These are phyloP conservation scores for Phymatocera aterrima DNA, from an alignment of 2,888 invertebrate species.

Conservation along the genomic window DNA sequence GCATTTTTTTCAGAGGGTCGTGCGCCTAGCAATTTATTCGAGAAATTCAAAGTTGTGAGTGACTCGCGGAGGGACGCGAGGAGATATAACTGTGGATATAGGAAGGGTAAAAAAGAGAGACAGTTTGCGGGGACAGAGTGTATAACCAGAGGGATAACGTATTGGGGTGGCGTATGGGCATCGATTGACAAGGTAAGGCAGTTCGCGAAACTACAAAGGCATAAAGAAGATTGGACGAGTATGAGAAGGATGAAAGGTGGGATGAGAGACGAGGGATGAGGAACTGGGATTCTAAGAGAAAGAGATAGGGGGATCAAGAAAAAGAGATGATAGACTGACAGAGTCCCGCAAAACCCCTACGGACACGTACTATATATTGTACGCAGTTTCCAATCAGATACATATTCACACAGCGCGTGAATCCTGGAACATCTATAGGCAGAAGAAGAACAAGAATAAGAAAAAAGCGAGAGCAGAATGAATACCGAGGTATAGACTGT, in stretches of 20 bases:
- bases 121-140: conserved; percentile 39
- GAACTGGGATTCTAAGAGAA: too few species aligned
- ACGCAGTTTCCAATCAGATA: neutral
- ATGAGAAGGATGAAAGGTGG: conserved; percentile 10
- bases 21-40: conserved; percentile 19
- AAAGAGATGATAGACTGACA: neutral
- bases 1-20: neutral
- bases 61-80: neutral
- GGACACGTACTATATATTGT: neutral
- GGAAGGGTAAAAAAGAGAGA: conserved; percentile 39
- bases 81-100: conserved; percentile 13
- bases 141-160: conserved; percentile 59
- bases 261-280: neutral
- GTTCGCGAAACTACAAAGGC: conserved; percentile 64
- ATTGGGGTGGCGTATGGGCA: conserved; percentile 58
- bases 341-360: conserved; percentile 22
- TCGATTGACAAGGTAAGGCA: conserved; percentile 66
- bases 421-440: conserved; percentile 26
- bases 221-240: conserved; percentile 69
- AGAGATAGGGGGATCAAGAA: too few species aligned
- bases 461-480: neutral
- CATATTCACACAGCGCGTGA: conserved; percentile 13
- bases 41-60: neutral
- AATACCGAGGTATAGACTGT: neutral
- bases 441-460: neutral